Evolutionary conservation across 1,140 invertebrate genomes (phyloP).

Genomic region (Akabosia matsudoensis): DNA sequence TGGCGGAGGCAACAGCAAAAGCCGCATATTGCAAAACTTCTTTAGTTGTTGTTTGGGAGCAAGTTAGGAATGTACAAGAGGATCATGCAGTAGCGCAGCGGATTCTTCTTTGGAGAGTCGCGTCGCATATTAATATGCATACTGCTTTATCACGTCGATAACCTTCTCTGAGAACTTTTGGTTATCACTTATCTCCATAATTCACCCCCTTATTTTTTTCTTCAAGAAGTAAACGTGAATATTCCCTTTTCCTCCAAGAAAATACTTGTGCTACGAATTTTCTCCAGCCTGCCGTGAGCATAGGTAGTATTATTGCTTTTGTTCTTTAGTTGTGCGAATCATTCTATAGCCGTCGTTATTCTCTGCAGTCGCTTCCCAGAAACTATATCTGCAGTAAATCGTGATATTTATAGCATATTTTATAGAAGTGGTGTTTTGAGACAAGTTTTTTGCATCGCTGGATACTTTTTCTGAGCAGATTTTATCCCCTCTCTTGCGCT

Average conservation of each 20-base stretch:
- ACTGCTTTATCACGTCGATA: too few species aligned
- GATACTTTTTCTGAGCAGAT: too few species aligned
- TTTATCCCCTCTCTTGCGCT: too few species aligned
- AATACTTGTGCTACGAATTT: too few species aligned
- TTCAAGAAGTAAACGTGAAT: too few species aligned
- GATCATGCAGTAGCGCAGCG: neutral
- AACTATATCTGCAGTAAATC: neutral
- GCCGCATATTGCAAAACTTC: neutral
- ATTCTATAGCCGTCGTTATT: neutral
- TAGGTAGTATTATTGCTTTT: neutral
- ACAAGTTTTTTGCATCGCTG: too few species aligned
- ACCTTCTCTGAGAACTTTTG: too few species aligned
- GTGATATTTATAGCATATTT: too few species aligned
- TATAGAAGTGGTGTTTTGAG: too few species aligned
- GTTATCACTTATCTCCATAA: neutral
- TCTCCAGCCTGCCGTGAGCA: too few species aligned
- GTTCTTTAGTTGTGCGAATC: neutral
- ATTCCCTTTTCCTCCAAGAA: too few species aligned
- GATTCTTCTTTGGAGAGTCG: neutral
- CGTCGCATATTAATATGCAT: neutral
- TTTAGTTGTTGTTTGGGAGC: slow-evolving; percentile 1
- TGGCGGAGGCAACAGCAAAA: neutral
- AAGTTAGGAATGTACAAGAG: neutral
- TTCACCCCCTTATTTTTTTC: neutral
- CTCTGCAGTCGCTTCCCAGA: neutral